Percentiles rank a stretch among this genome's conserved stretches.
These are phyloP conservation scores for Cryptophagus acutangulus DNA, from an alignment of 2,888 invertebrate genomes.

Conservation along the genomic window DNA sequence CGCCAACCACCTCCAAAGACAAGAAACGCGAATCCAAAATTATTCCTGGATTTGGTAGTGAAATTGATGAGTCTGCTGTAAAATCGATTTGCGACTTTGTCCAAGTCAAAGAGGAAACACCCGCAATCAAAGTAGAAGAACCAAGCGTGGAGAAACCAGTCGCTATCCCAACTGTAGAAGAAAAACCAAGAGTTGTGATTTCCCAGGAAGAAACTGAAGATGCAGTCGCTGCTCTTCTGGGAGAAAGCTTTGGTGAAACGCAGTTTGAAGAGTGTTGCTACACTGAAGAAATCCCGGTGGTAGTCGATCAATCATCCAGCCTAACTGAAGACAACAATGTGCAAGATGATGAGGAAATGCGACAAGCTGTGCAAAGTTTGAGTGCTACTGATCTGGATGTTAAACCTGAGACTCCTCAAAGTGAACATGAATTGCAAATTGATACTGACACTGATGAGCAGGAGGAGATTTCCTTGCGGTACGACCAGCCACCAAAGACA, in stretches of 20 bases:
- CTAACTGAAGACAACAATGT: constrained; percentile 67
- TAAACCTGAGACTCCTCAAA: constrained; percentile 81
- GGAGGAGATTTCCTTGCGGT: constrained; percentile 52
- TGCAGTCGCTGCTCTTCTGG: constrained; percentile 81
- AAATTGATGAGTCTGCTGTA: constrained; percentile 69
- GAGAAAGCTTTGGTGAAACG: constrained; percentile 75
- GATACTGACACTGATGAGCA: constrained; percentile 81
- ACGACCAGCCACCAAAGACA: constrained; percentile 48
- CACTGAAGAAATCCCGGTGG: constrained; percentile 52
- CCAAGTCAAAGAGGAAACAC: constrained; percentile 35
- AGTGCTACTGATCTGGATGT: constrained; percentile 64
- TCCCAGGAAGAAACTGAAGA: constrained; percentile 92
- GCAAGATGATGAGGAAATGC: constrained; percentile 79
- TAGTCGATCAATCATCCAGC: constrained; percentile 47
- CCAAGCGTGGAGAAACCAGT: constrained; percentile 43
- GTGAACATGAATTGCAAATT: constrained; percentile 77
- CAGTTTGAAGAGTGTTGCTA: constrained; percentile 52
- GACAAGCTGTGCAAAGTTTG: constrained; percentile 77
- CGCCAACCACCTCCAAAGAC: constrained; percentile 50
- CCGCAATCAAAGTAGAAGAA: constrained; percentile 32
- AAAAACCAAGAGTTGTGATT: constrained; percentile 76
- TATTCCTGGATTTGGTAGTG: constrained; percentile 62
- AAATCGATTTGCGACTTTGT: constrained; percentile 68
- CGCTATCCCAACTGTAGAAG: constrained; percentile 51
- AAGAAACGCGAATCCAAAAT: constrained; percentile 60